Conservation (phyloP, 2,797 vertebrate genomes). For the Allobates femoralis region DNA sequence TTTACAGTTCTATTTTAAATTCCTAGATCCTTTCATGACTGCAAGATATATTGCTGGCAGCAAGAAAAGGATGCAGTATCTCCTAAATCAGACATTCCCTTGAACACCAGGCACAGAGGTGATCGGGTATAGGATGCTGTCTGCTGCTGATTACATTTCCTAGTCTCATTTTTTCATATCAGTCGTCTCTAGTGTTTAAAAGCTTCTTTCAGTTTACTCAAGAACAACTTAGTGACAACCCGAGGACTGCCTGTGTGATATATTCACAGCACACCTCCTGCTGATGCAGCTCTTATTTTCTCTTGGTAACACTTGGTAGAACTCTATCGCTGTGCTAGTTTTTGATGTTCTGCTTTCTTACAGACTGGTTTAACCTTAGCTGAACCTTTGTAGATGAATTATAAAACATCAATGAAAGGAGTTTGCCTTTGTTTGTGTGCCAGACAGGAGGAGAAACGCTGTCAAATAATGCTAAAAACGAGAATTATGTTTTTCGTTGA, state of each 20-base stretch:
- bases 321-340: background rate
- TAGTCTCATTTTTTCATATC: conserved; percentile 31
- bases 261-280: conserved; percentile 12
- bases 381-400: conserved; percentile 49
- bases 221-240: conserved; percentile 41
- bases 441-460: background rate
- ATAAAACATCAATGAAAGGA: conserved; percentile 39
- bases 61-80: conserved; percentile 12
- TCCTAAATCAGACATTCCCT: conserved; percentile 34
- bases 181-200: conserved; percentile 44
- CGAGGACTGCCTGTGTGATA: conserved; percentile 30
- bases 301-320: conserved; percentile 14
- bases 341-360: conserved; percentile 54
- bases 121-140: conserved; percentile 9
- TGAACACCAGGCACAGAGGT: conserved; percentile 16
- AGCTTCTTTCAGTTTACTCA: conserved; percentile 20
- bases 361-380: conserved; percentile 51
- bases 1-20: background rate
- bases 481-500: conserved; percentile 11
- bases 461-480: background rate
- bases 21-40: background rate
- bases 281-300: conserved; percentile 31
- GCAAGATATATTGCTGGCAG: conserved; percentile 3
- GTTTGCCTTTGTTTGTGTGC: conserved; percentile 22
- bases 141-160: conserved; percentile 49